Base-by-base conservation (phyloP, 2,888 invertebrate genomes). In the Nematopogon swammerdamellus region DNA sequence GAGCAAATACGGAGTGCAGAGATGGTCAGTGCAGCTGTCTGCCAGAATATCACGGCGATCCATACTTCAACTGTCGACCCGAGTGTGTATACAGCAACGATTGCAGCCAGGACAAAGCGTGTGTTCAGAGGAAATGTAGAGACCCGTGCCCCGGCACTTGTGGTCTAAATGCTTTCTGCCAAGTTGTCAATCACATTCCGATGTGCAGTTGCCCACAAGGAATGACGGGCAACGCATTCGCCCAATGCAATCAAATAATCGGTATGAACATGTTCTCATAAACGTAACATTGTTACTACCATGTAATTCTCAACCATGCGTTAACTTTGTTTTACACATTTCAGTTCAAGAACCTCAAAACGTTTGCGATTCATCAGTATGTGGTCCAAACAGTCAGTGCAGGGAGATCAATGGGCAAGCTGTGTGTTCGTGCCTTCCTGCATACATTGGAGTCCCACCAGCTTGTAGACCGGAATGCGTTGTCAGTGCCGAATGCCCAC, bases 81-180 rank as follows among this genome's bases (percentile, higher is more conserved):
- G 91, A 92, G 70, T 92, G 92, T 68, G 81, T 90, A 18, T 82
- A 85, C 48, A 92, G 89, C 64, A 83, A 85, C 2, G 91, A 91
- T 56, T 91, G 91, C 63, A 71, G 84, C 0, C 67, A 80, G 52
- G 74, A 83, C 57, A 85, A 81, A 59, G 87, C 91, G 48, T 94
- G 93, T 63, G 76, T 89, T 30, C 83, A 85, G 62, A 85, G 84
- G 60, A 89, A 89, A 71, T 92, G 92, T 64, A 65, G 80, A 5
- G 86, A 91, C 64, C 91, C 91, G 5, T 91, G 91, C 58, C 74
- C 81, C 42, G 85, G 85, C 51, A 86, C 86, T 16, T 88, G 92
- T 68, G 91, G 89, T 29, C 75, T 81, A 60, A 80, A 76, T 59
- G 83, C 85, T 42, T 55, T 76, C 51, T 85, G 85, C 57, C 76